Evolutionary conservation across 2,797 vertebrate species (phyloP).

Genomic region (Catamblyrhynchus diadema): DNA sequence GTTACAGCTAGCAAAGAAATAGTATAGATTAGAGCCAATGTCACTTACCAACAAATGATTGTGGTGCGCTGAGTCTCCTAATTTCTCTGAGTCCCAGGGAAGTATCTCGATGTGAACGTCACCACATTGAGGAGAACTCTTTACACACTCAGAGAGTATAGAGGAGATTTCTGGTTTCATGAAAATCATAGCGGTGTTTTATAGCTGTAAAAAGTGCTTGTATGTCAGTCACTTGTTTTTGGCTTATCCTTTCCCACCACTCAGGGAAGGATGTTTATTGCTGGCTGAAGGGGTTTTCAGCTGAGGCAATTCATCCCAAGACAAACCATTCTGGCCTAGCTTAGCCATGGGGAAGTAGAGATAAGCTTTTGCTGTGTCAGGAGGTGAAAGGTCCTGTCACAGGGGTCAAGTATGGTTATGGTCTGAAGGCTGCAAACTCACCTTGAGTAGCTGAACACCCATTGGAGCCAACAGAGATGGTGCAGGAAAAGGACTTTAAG

Average conservation of each 20-base stretch:
- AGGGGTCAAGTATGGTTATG: not conserved
- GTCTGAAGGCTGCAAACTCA: not conserved
- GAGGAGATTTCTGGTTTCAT: not conserved
- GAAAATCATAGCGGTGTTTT: not conserved
- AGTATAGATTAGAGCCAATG: not conserved
- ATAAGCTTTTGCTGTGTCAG: not conserved
- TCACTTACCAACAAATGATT: not conserved
- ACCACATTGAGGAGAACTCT: not conserved
- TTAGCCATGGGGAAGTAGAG: not conserved
- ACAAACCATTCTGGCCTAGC: not conserved
- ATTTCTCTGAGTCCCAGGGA: not conserved
- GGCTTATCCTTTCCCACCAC: not conserved
- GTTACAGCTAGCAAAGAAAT: not conserved
- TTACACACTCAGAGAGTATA: not conserved
- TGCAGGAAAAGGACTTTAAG: not conserved
- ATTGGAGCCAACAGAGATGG: not conserved
- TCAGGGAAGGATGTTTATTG: not conserved
- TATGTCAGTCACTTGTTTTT: not conserved
- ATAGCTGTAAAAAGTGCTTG: not conserved
- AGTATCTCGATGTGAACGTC: fast-evolving
- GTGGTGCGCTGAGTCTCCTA: not conserved
- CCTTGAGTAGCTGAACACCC: not conserved
- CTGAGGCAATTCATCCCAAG: not conserved
- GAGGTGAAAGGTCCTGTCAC: not conserved
- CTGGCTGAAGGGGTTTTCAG: not conserved